Conservation (phyloP, 2,113 vertebrate genomes). For the Eulacestoma nigropectus region DNA sequence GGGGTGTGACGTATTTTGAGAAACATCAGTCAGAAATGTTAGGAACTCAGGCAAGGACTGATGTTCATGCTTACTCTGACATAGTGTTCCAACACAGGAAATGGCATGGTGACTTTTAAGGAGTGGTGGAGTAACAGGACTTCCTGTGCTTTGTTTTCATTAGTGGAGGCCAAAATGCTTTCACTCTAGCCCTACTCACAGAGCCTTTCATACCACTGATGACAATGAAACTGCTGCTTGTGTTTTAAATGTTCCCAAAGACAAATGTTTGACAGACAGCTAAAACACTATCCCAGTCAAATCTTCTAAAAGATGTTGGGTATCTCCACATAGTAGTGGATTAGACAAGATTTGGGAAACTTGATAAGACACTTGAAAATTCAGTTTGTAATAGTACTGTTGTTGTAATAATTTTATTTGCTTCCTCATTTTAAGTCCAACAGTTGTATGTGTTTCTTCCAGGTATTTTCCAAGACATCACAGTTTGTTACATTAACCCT, state of each 20-base stretch:
- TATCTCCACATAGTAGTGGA: background rate
- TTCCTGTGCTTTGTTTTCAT: background rate
- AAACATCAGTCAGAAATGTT: background rate
- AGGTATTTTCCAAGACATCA: background rate
- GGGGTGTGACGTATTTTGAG: background rate
- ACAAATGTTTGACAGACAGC: background rate
- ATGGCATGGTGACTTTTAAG: background rate
- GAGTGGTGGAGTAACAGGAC: background rate
- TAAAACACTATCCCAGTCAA: background rate
- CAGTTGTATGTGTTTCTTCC: background rate
- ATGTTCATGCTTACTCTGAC: background rate
- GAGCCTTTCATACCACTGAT: background rate
- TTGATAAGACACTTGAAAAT: background rate
- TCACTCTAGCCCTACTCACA: background rate
- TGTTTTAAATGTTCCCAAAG: background rate
- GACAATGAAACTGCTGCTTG: background rate
- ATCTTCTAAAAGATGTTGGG: background rate
- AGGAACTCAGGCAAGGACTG: background rate
- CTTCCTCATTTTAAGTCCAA: background rate
- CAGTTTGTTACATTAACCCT: background rate
- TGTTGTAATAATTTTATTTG: background rate
- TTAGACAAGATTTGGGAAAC: background rate
- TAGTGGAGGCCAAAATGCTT: background rate
- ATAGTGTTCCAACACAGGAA: background rate
- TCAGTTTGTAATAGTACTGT: background rate